These are phyloP conservation scores for Caradrina kadenii DNA, from an alignment of 2,888 invertebrate species.

Conservation along the genomic window DNA sequence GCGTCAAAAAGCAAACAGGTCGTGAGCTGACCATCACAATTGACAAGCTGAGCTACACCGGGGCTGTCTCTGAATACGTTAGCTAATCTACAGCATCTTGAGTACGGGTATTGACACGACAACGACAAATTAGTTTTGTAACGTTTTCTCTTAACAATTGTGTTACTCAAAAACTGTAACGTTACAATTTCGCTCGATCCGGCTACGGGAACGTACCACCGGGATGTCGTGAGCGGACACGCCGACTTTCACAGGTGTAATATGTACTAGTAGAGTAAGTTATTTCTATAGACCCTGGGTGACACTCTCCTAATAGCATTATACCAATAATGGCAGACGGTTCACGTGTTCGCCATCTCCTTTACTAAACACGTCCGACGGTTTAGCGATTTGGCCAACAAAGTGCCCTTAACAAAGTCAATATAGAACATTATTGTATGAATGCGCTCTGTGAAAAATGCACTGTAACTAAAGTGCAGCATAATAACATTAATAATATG, in stretches of 20 bases:
- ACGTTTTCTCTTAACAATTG: conserved; percentile 21
- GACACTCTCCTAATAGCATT: too few species aligned
- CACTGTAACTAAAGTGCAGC: background rate
- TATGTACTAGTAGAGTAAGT: too few species aligned
- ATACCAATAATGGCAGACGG: too few species aligned
- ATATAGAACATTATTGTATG: conserved; percentile 7
- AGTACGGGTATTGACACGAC: conserved; percentile 12
- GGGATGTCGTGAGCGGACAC: too few species aligned
- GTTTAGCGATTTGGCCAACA: too few species aligned
- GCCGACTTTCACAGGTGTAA: too few species aligned
- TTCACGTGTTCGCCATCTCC: too few species aligned
- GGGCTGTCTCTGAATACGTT: conserved; percentile 38
- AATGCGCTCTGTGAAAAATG: conserved; percentile 1
- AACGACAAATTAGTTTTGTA: conserved; percentile 28
- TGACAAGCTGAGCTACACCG: conserved; percentile 1
- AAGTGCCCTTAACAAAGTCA: too few species aligned
- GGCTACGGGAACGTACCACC: too few species aligned
- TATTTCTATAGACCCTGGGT: too few species aligned
- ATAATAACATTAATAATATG: background rate
- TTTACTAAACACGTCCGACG: too few species aligned
- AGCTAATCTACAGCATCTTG: conserved; percentile 29
- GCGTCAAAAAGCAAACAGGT: conserved; percentile 21
- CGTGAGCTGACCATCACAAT: conserved; percentile 55
- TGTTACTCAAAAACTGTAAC: background rate
- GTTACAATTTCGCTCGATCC: background rate